Evolutionary conservation across 2,888 invertebrate species (phyloP).

Genomic region (Hecatera dysodea): DNA sequence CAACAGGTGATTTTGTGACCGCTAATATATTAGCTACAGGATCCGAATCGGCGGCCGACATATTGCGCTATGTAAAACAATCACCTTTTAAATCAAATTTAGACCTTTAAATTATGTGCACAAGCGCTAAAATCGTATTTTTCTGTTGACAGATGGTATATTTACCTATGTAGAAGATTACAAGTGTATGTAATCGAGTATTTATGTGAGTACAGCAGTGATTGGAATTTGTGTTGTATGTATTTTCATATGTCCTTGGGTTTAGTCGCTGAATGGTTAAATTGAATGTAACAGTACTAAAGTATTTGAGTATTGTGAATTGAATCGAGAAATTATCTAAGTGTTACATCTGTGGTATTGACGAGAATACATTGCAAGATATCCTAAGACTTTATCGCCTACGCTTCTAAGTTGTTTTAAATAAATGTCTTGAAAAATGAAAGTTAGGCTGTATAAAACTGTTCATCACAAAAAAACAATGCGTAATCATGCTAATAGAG

Average conservation of each 20-base stretch:
- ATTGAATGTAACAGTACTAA: slow-evolving; percentile 61
- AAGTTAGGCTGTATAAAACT: slow-evolving; percentile 32
- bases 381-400: slow-evolving; percentile 44
- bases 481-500: slow-evolving; percentile 39
- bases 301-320: slow-evolving; percentile 59
- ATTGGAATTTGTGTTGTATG: slow-evolving; percentile 72
- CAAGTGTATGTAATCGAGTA: slow-evolving; percentile 68
- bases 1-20: slow-evolving; percentile 89
- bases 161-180: slow-evolving; percentile 71
- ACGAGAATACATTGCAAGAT: slow-evolving; percentile 50
- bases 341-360: slow-evolving; percentile 62
- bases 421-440: slow-evolving; percentile 43
- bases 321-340: slow-evolving; percentile 58
- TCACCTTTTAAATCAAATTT: slow-evolving; percentile 55
- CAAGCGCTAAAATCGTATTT: slow-evolving; percentile 65
- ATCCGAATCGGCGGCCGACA: slow-evolving; percentile 85
- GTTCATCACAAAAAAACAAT: slow-evolving; percentile 44
- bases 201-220: slow-evolving; percentile 71
- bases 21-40: slow-evolving; percentile 87
- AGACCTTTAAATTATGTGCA: slow-evolving; percentile 28
- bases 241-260: slow-evolving; percentile 70
- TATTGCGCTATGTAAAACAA: slow-evolving; percentile 79
- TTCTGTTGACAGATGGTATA: slow-evolving; percentile 75
- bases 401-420: slow-evolving; percentile 26
- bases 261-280: slow-evolving; percentile 48